Base-by-base conservation (phyloP, 2,888 invertebrate species). In the Pinctada fucata region DNA sequence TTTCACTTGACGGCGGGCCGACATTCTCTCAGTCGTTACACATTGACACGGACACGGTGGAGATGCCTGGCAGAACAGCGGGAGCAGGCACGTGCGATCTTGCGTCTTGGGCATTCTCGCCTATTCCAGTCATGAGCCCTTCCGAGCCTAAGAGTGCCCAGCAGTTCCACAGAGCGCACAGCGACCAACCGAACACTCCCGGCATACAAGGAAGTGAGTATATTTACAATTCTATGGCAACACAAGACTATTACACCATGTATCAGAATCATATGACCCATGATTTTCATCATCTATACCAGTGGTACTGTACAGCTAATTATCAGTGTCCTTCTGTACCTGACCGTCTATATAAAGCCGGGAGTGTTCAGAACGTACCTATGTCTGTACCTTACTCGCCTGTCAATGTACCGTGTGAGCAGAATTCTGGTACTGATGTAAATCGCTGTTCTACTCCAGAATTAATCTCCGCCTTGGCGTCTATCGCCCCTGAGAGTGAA, bases 371-470 rank as follows among this genome's bases (percentile, higher is more conserved):
- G 31, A 48, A 58, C 8, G 31, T 52, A 47, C 68, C 68, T 48
- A 47, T 49, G 47, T 52, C 31, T 5, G 6, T 51, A 66, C 8
- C 16, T 67, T 49, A 72, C 50, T 67, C 77, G 47, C n/a, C 65
- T 2, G 8, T 51, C 6, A 47, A 31, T 51, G 48, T 16, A 47
- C 50, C 48, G 45, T n/a, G 31, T 16, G 52, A 52, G 0, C 76
- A 76, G 52, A 49, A 71, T 48, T 31, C 71, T 45, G 78, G 71
- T 45, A 64, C 75, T 2, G 86, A 86, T 47, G 75, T 81, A 66
- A 79, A 80, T 3, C 80, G 86, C 3, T 87, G 87, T 66, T 86
- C 87, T 0, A 87, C 87, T 13, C 87, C 87, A 16, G 87, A 87
- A 69, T 65, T 87, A 16, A 78, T 80, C 4, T 79, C 83, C 68